Conservation (phyloP, 2,113 vertebrate genomes). For the Neogale vison region DNA sequence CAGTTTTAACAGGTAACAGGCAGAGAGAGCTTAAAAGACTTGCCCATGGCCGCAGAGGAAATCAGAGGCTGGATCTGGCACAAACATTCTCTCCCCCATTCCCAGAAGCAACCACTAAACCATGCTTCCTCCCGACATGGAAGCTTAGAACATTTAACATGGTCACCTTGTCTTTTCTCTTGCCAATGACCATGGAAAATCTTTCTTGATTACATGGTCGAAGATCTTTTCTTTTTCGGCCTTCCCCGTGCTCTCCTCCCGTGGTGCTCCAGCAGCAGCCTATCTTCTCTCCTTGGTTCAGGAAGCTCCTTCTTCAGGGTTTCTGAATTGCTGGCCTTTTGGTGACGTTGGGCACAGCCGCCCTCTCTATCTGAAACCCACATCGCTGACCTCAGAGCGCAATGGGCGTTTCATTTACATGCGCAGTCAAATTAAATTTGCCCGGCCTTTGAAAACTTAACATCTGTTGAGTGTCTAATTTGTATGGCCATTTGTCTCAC, state of each 20-base stretch:
- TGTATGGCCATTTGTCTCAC: conserved; percentile 86
- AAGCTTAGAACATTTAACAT: neutral
- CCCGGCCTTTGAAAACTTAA: conserved; percentile 77
- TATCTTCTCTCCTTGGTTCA: neutral
- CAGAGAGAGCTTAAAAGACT: conserved; percentile 35
- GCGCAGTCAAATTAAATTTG: conserved; percentile 82
- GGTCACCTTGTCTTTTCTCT: neutral
- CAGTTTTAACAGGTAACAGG: neutral
- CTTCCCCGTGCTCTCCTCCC: neutral
- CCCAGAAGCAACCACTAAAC: neutral
- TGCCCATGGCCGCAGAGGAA: conserved; percentile 3
- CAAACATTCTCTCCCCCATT: neutral
- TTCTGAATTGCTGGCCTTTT: conserved; percentile 55
- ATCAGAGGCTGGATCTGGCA: neutral
- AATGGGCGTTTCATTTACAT: conserved; percentile 80
- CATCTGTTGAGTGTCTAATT: conserved; percentile 83
- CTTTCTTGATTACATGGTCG: neutral
- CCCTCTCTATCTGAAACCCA: conserved; percentile 60
- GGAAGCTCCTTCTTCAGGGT: neutral
- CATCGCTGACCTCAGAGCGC: conserved; percentile 59
- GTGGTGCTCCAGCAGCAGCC: neutral
- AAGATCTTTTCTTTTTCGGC: neutral
- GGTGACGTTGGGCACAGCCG: neutral
- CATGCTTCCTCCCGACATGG: neutral
- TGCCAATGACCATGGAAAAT: neutral